Base-by-base conservation (phyloP, 2,797 vertebrate genomes). In the Miichthys miiuy region DNA sequence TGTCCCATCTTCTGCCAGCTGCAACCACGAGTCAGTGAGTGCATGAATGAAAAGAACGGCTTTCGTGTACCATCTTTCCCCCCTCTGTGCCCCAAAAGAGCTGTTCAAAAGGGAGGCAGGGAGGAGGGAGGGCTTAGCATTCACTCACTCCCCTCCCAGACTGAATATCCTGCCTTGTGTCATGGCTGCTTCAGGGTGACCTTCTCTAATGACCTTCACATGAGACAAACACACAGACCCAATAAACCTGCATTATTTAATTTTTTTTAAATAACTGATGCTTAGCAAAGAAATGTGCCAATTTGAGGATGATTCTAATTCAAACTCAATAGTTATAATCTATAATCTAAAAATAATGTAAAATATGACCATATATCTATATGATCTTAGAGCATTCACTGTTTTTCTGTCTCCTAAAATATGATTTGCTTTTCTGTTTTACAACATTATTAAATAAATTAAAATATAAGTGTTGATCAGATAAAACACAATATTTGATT, bases 161-260 rank as follows among this genome's bases (percentile, higher is more conserved):
- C 52, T 14, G 71, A 54, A 16, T 5, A 3, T 48, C 66, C 44
- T 6, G 52, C 63, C 54, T 51, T 60, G 68, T 90, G 87, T 90
- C 85, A 94, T 91, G 91, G 90, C 90, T 68, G 91, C 89, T 82
- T 71, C 86, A 88, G 79, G 84, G 88, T 92, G 88, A 92, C 92
- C 87, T 92, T 92, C 81, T 44, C 34, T 2, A 10, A 1, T 44
- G 66, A 63, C 78, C 75, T 77, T 77, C 68, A 34, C 20, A 6
- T 55, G 34, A 61, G 52, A 16, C 48, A 58, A 63, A 51, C 68
- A 72, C 42, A 27, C n/a, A 68, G 48, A 62, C 25, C 18, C 57
- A 52, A 13, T 34, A 41, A 44, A 55, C 20, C 4, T 25, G 25
- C n/a, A 44, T 5, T 27, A 8, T 17, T 16, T 2, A 6, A 2